These are phyloP conservation scores for Drosophila sordidapex DNA, from an alignment of 2,888 invertebrate genomes.

Conservation along the genomic window DNA sequence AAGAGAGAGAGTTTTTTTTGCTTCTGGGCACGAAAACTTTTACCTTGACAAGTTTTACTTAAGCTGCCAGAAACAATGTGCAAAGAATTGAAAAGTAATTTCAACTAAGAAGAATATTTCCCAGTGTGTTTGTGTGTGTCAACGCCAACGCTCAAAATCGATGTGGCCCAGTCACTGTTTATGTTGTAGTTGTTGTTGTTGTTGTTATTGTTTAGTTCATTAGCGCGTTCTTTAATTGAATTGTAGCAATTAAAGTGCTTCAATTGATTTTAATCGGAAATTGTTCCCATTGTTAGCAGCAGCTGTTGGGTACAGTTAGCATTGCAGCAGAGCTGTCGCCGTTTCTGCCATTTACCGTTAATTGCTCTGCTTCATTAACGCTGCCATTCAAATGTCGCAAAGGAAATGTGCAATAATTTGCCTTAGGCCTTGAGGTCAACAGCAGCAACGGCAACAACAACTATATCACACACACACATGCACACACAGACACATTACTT, in stretches of 20 bases:
- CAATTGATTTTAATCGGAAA: conserved; percentile 81
- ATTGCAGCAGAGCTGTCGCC: conserved; percentile 45
- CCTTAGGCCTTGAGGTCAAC: conserved; percentile 60
- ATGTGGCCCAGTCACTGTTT: conserved; percentile 42
- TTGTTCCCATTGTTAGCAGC: conserved; percentile 74
- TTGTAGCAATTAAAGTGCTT: conserved; percentile 82
- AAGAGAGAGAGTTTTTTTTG: conserved; percentile 6
- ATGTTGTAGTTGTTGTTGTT: conserved; percentile 12
- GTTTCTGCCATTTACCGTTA: conserved; percentile 44
- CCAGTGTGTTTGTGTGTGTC: conserved; percentile 5
- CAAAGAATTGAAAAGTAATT: conserved; percentile 62
- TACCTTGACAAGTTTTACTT: conserved; percentile 57
- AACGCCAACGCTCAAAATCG: conserved; percentile 47
- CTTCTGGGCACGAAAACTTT: conserved; percentile 37
- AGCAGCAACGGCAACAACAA: conserved; percentile 23
- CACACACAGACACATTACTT: conserved; percentile 12
- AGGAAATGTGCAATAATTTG: conserved; percentile 76
- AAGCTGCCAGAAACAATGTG: conserved; percentile 60
- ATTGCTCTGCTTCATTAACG: conserved; percentile 73
- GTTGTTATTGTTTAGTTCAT: conserved; percentile 45
- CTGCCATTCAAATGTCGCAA: conserved; percentile 63
- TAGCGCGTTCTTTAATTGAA: conserved; percentile 80
- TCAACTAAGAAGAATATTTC: conserved; percentile 41
- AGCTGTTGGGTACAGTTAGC: conserved; percentile 49
- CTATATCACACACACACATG: conserved; percentile 9